These are phyloP conservation scores for Fragum sueziense DNA, from an alignment of 2,888 invertebrate genomes.

Conservation along the genomic window DNA sequence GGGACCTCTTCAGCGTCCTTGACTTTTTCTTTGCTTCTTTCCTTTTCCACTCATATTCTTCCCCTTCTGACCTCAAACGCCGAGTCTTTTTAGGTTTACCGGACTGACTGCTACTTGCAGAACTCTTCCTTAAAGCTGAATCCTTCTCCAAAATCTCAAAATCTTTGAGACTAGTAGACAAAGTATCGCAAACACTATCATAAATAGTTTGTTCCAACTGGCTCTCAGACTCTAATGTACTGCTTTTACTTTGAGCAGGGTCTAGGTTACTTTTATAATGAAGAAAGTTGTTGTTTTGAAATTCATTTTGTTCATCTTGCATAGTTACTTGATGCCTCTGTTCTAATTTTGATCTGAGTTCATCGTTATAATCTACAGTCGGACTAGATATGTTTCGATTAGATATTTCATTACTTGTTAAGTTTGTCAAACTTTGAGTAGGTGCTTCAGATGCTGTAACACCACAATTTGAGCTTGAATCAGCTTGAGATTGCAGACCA, in stretches of 20 bases:
- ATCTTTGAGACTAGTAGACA: constrained; percentile 2
- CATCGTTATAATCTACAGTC: neutral
- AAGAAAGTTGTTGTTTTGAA: neutral
- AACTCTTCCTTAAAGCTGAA: neutral
- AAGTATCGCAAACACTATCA: constrained; percentile 34
- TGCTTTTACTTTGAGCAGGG: neutral
- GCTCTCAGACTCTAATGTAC: neutral
- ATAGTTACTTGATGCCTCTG: neutral
- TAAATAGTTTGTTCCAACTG: constrained; percentile 37
- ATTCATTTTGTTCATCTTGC: neutral
- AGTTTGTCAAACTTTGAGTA: neutral
- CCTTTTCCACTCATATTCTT: constrained; percentile 43
- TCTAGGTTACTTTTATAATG: neutral
- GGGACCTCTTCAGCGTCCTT: constrained; percentile 39
- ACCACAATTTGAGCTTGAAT: neutral
- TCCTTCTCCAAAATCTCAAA: constrained; percentile 42
- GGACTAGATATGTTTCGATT: neutral
- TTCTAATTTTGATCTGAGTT: neutral
- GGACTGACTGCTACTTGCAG: neutral
- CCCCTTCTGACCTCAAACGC: constrained; percentile 5
- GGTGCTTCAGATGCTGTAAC: neutral
- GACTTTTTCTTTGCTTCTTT: constrained; percentile 42
- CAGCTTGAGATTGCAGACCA: neutral
- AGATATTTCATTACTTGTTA: neutral
- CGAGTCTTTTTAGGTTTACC: neutral